Evolutionary conservation across 2,113 vertebrate species (phyloP), one percentile per base, ranked within the genome.

Genomic region (Philantomba maxwellii): DNA sequence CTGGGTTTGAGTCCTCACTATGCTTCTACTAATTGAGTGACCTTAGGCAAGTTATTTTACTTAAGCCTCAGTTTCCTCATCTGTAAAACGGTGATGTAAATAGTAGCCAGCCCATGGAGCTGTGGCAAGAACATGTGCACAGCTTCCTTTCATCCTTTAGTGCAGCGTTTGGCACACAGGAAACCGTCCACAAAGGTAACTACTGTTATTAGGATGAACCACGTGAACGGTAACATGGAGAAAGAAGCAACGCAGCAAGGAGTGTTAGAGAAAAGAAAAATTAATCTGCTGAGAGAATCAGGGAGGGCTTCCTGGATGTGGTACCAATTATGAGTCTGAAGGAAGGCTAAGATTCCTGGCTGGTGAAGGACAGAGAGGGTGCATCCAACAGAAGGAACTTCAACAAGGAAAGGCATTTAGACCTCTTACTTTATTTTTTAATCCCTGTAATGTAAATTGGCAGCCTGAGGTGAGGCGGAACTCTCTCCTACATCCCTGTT

Each of bases 271-370:
- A 73, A 84, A 58, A 75, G 64, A 33, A 58, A 86, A 62, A 49
- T 2, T 45, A 84, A 26, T 39, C 25, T 25, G 55, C 21, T 60
- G 64, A 64, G 78, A 93, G 57, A 84, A 86, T 88, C 92, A 47
- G 19, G 83, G 92, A 93, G 66, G 94, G 30, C 95, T 96, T 96
- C 96, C 80, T 58, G 88, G 60, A 78, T n/a, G 77, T 49, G 36
- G 81, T 75, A 43, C 49, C 81, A 53, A 21, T 30, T 12, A 3
- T 15, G 19, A 91, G 78, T 13, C 45, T 11, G 60, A 81, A 43
- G 39, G 53, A 82, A 91, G 43, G 84, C 3, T 12, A 62, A 26
- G 43, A 77, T 66, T 47, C 39, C 49, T 45, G 17, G 47, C 19
- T 9, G 80, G 43, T 53, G 57, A 58, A 82, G 62, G 49, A 33